Conservation (phyloP, 1,140 invertebrate genomes). For the Notospermus geniculatus region DNA sequence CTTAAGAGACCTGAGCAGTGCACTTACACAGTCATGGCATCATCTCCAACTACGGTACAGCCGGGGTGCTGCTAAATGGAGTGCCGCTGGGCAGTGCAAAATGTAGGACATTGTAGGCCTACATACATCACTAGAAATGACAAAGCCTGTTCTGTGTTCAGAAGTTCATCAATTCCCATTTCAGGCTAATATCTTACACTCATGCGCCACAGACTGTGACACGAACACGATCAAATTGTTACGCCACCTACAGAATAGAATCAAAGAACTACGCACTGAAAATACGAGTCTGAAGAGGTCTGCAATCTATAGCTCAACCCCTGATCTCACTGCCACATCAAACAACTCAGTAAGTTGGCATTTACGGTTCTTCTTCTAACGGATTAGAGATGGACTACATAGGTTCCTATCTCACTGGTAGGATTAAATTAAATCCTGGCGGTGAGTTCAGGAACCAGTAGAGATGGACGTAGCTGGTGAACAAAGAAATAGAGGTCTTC, state of each 20-base stretch:
- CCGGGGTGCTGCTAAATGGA: too few relatives aligned
- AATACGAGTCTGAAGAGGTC: conserved; percentile 26
- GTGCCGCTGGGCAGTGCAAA: too few relatives aligned
- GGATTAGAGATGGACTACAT: not conserved
- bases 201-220: conserved; percentile 1
- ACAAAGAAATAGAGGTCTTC: too few relatives aligned
- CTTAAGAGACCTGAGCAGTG: too few relatives aligned
- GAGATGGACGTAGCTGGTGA: not conserved
- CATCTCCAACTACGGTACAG: too few relatives aligned
- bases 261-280: conserved; percentile 32
- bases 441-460: not conserved
- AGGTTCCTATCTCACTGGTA: not conserved
- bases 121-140: not conserved
- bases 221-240: conserved; percentile 23
- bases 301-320: not conserved
- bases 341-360: not conserved
- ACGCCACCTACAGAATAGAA: conserved; percentile 23
- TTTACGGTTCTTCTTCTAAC: not conserved
- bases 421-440: not conserved
- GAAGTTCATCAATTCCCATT: not conserved
- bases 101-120: not conserved
- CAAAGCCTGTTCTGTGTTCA: not conserved
- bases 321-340: not conserved
- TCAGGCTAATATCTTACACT: conserved; percentile 8
- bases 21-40: too few relatives aligned